phyloP scores from a whole-genome alignment of 2,797 vertebrate genomes.

The Iguana delicatissima region DNA sequence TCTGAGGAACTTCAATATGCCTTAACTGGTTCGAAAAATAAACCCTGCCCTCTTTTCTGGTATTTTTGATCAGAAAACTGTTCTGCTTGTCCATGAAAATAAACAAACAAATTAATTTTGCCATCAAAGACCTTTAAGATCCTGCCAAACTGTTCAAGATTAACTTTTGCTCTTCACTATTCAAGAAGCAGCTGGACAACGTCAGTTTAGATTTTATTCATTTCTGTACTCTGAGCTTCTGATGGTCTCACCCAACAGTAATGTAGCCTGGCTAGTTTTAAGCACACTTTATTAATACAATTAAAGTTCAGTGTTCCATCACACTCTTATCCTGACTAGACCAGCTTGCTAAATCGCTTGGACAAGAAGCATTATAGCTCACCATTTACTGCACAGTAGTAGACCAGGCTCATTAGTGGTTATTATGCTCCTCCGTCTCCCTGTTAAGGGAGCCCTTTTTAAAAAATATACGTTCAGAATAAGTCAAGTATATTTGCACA shows the following conservation, averaged over 20 bases:
- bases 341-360: slow-evolving; percentile 47
- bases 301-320: slow-evolving; percentile 29
- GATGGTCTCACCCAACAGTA: slow-evolving; percentile 61
- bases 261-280: slow-evolving; percentile 49
- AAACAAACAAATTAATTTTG: not conserved
- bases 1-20: not conserved
- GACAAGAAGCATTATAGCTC: slow-evolving; percentile 48
- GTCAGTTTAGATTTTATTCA: slow-evolving; percentile 57
- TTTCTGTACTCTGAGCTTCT: slow-evolving; percentile 51
- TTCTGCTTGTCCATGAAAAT: slow-evolving; percentile 8
- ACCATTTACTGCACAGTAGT: slow-evolving; percentile 1
- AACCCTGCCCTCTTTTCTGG: not conserved
- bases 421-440: not conserved
- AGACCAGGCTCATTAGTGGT: slow-evolving; percentile 3
- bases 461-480: not conserved
- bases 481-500: not conserved
- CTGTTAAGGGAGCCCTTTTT: not conserved
- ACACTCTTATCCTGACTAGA: slow-evolving; percentile 45
- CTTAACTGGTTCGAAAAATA: not conserved
- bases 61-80: not conserved
- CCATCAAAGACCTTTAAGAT: slow-evolving; percentile 13
- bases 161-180: slow-evolving; percentile 47
- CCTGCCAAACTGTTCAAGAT: slow-evolving; percentile 26
- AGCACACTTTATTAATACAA: slow-evolving; percentile 18
- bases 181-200: slow-evolving; percentile 38